Conservation (phyloP, 2,113 vertebrate genomes). For the Perca flavescens region DNA sequence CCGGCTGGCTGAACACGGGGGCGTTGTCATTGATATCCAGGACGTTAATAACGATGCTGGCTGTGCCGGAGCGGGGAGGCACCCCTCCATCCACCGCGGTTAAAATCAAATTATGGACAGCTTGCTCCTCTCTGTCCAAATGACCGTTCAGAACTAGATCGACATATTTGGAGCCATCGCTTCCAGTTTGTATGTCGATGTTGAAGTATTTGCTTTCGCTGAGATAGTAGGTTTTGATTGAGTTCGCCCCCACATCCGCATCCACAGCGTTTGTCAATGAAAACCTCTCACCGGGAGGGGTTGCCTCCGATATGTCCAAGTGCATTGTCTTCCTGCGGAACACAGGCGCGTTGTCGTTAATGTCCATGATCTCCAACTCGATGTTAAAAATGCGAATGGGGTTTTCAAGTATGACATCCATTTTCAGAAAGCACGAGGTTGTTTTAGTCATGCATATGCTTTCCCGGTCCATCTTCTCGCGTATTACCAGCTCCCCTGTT, state of each 20-base stretch:
- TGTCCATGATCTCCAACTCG: constrained; percentile 85
- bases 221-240: constrained; percentile 84
- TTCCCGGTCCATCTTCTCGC: constrained; percentile 86
- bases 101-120: constrained; percentile 78
- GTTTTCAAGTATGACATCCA: constrained; percentile 84
- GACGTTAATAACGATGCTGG: constrained; percentile 81
- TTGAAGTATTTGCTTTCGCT: constrained; percentile 82
- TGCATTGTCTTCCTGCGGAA: constrained; percentile 85
- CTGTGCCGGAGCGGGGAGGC: constrained; percentile 83
- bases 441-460: constrained; percentile 83
- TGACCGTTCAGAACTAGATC: constrained; percentile 80
- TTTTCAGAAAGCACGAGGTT: constrained; percentile 84
- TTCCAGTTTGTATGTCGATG: constrained; percentile 84
- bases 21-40: constrained; percentile 86
- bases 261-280: constrained; percentile 87
- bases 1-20: constrained; percentile 78
- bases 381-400: constrained; percentile 85
- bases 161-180: constrained; percentile 85
- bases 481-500: constrained; percentile 82
- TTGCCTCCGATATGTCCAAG: constrained; percentile 87
- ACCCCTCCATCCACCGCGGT: constrained; percentile 85
- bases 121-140: constrained; percentile 81
- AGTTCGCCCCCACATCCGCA: constrained; percentile 85
- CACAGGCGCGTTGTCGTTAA: constrained; percentile 86
- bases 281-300: constrained; percentile 85